Percentiles rank a stretch among this genome's conserved stretches.
Evolutionary conservation across 2,113 vertebrate species (phyloP).

Genomic region (Hemibagrus wyckioides): DNA sequence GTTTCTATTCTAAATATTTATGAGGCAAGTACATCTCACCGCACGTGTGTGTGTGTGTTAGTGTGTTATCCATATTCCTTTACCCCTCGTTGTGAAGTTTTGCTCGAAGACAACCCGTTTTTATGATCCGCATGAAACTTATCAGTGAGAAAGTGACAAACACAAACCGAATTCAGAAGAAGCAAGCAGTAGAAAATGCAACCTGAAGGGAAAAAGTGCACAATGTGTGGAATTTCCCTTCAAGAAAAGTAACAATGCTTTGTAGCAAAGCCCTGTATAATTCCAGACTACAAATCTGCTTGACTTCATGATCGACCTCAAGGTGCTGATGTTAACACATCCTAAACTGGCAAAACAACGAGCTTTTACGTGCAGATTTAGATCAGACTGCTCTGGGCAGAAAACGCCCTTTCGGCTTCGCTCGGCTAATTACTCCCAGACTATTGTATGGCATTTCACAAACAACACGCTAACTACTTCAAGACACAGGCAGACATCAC

Average conservation of each 20-base stretch:
- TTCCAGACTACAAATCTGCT: neutral
- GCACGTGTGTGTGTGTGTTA: neutral
- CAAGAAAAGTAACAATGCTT: neutral
- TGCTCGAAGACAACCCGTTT: neutral
- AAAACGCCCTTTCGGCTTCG: constrained; percentile 26
- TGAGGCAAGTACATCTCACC: neutral
- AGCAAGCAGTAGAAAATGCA: neutral
- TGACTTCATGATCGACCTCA: neutral
- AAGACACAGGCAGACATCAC: constrained; percentile 9
- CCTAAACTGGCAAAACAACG: constrained; percentile 12
- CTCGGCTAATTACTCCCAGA: constrained; percentile 43
- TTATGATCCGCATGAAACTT: neutral
- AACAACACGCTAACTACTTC: constrained; percentile 38
- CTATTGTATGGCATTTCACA: constrained; percentile 38
- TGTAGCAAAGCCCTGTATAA: neutral
- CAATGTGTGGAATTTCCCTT: neutral
- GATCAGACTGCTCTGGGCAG: constrained; percentile 22
- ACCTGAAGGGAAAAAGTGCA: neutral
- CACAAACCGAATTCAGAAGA: neutral
- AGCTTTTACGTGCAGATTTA: neutral
- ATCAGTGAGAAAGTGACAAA: neutral
- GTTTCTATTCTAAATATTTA: constrained; percentile 5
- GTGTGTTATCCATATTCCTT: neutral
- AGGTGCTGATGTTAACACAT: constrained; percentile 16
- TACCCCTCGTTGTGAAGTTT: neutral